A percentile compares a stretch with the other conserved stretches of the same genome.
These are phyloP conservation scores for Forbesichthys agassizii DNA, from an alignment of 2,113 vertebrate genomes.

Conservation along the genomic window DNA sequence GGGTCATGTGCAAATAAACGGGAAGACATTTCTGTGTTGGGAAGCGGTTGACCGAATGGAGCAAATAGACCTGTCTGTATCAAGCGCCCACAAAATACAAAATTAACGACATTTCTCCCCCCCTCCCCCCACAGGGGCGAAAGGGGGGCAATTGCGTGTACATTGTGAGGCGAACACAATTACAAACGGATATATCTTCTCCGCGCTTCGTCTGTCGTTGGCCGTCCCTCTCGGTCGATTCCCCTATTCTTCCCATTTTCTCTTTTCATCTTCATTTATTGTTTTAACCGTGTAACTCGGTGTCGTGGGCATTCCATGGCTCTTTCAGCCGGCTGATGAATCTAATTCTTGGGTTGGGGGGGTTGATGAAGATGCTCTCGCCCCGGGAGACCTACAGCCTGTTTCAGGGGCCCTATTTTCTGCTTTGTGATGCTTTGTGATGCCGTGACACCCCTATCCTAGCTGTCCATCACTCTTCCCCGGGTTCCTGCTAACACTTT, in stretches of 20 bases:
- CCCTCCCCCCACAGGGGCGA: too few relatives aligned
- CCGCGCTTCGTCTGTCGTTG: conserved; percentile 49
- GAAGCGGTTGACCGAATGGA: conserved; percentile 26
- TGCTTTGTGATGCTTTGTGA: conserved; percentile 34
- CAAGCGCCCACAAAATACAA: conserved; percentile 33
- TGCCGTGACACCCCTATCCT: conserved; percentile 40
- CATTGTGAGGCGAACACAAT: conserved; percentile 60
- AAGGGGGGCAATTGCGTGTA: conserved; percentile 49
- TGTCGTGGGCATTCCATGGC: conserved; percentile 22
- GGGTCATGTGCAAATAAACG: conserved; percentile 38
- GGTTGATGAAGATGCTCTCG: not conserved
- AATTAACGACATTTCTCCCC: too few relatives aligned
- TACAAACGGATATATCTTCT: conserved; percentile 57
- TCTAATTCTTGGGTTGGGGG: conserved; percentile 38
- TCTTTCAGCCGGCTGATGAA: conserved; percentile 48
- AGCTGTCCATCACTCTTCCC: conserved; percentile 68
- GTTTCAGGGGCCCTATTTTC: conserved; percentile 38
- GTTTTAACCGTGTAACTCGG: conserved; percentile 12
- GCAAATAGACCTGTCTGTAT: conserved; percentile 54
- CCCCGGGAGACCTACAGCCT: conserved; percentile 37
- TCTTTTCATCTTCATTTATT: conserved; percentile 29
- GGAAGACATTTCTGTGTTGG: conserved; percentile 10
- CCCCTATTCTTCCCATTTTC: conserved; percentile 12
- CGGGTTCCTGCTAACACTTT: conserved; percentile 57
- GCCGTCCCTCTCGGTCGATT: conserved; percentile 60